phyloP scores from a whole-genome alignment of 92 coral and sea anemone genomes.

The Porites evermanni region DNA sequence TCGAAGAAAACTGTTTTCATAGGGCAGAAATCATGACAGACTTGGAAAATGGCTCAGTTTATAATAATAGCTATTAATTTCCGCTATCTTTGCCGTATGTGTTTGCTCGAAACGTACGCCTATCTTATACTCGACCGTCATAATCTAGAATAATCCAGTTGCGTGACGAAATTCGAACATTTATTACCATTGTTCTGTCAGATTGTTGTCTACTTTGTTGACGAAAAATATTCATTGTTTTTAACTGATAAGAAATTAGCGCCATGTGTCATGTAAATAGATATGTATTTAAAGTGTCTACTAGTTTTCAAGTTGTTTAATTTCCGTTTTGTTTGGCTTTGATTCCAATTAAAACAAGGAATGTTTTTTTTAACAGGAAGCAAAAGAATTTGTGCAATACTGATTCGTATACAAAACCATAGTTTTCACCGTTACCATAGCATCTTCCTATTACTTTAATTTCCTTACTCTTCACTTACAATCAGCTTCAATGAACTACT shows the following conservation, averaged over 20 bases:
- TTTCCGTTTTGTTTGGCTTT: constrained; percentile 2
- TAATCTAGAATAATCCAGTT: not conserved
- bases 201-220: not conserved
- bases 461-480: not conserved
- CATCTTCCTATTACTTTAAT: not conserved
- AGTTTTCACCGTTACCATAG: not conserved
- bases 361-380: constrained; percentile 29
- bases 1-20: not conserved
- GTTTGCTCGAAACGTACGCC: too few species aligned
- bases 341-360: not conserved
- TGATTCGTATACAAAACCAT: not conserved
- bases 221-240: not conserved
- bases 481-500: not conserved
- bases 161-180: constrained; percentile 40
- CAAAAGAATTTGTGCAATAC: not conserved
- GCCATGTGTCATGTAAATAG: not conserved
- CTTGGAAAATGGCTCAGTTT: not conserved
- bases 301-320: not conserved
- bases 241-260: not conserved
- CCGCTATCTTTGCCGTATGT: too few species aligned
- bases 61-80: too few species aligned
- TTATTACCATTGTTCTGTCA: constrained; percentile 7
- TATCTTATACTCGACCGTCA: too few species aligned
- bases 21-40: not conserved
- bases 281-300: not conserved